Conservation (phyloP, 2,888 invertebrate species). For the Scaptomyza flava region DNA sequence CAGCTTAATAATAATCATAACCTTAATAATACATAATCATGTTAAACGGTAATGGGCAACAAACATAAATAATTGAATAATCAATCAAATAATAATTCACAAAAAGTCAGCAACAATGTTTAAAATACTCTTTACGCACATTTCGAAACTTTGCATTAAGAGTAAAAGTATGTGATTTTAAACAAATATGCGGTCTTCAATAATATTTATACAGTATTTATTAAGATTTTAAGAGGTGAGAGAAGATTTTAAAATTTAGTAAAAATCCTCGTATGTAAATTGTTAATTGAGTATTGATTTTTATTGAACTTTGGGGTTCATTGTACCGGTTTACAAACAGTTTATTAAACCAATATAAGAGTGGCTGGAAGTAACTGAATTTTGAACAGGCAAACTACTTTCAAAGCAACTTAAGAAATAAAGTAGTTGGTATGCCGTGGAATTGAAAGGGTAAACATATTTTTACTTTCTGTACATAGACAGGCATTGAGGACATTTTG, state of each 20-base stretch:
- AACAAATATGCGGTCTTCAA: background rate
- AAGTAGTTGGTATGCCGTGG: background rate
- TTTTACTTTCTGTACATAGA: constrained; percentile 1
- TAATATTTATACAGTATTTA: no score
- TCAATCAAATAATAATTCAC: constrained; percentile 29
- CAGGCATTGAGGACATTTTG: constrained; percentile 30
- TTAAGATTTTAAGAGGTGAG: no score
- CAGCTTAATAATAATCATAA: constrained; percentile 58
- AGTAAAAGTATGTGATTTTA: background rate
- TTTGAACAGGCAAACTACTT: no score
- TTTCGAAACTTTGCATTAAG: no score
- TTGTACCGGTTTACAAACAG: background rate
- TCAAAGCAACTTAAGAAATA: background rate
- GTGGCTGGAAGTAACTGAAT: no score
- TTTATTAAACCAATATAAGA: background rate
- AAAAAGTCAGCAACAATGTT: background rate
- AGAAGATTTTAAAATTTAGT: no score
- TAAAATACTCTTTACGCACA: background rate
- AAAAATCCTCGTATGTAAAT: background rate
- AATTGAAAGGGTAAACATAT: background rate
- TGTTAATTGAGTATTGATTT: background rate
- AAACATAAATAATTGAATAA: constrained; percentile 50
- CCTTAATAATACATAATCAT: constrained; percentile 40
- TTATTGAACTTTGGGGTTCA: background rate
- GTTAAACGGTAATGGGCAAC: constrained; percentile 37